These are phyloP conservation scores for Notodonta dromedarius DNA, from an alignment of 2,888 invertebrate species.

Conservation along the genomic window DNA sequence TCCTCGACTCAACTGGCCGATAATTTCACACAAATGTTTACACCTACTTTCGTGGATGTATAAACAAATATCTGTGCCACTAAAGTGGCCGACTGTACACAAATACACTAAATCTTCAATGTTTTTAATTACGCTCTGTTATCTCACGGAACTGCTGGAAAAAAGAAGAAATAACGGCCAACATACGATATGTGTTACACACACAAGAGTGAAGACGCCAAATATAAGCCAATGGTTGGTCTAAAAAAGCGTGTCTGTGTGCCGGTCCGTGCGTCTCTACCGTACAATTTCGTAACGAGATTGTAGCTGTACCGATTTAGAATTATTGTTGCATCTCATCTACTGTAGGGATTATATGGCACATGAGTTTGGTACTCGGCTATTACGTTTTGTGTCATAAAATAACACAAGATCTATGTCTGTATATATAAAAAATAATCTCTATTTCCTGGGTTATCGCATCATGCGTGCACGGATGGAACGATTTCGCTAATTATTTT, in stretches of 20 bases:
- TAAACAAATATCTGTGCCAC: conserved; percentile 1
- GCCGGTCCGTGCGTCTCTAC: conserved; percentile 21
- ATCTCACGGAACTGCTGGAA: conserved; percentile 30
- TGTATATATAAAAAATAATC: too few relatives aligned
- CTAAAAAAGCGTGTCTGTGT: conserved; percentile 41
- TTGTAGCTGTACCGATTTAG: conserved; percentile 15
- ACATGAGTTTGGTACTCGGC: too few relatives aligned
- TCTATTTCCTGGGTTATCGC: too few relatives aligned
- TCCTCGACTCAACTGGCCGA: neutral
- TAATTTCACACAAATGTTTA: conserved; percentile 3
- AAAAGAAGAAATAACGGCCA: conserved; percentile 30
- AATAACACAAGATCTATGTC: too few relatives aligned
- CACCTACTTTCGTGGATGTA: neutral
- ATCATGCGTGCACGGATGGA: too few relatives aligned
- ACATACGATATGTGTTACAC: conserved; percentile 33
- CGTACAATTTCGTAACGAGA: conserved; percentile 43
- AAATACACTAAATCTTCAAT: conserved; percentile 32
- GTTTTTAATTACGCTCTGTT: conserved; percentile 31
- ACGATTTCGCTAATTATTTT: too few relatives aligned
- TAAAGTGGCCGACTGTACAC: conserved; percentile 17
- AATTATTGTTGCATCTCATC: conserved; percentile 17
- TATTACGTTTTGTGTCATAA: neutral
- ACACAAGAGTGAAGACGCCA: conserved; percentile 23
- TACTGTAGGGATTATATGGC: neutral
- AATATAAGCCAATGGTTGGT: conserved; percentile 50